phyloP scores from a whole-genome alignment of 2,888 invertebrate species.

The Petrolisthes manimaculis region DNA sequence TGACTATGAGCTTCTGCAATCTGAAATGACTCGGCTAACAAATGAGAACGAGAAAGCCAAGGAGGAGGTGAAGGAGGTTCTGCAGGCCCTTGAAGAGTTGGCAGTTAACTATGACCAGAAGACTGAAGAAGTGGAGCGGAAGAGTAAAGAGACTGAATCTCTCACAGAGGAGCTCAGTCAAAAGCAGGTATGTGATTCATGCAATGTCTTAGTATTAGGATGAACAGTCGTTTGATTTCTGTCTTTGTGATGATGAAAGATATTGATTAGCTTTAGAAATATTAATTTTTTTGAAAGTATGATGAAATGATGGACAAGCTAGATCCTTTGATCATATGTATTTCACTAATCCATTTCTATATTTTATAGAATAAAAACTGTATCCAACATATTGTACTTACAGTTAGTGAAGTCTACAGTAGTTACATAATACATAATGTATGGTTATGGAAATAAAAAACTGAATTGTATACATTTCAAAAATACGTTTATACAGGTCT shows the following conservation, averaged over 20 bases:
- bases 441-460: background rate
- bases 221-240: too few species aligned
- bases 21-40: conserved; percentile 95
- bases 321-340: too few species aligned
- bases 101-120: conserved; percentile 99
- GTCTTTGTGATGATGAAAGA: too few species aligned
- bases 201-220: too few species aligned
- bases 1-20: conserved; percentile 94
- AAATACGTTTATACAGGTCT: background rate
- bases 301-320: too few species aligned
- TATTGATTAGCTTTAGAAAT: too few species aligned
- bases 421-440: background rate
- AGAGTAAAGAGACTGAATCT: conserved; percentile 94
- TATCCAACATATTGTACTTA: background rate
- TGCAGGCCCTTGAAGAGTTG: conserved; percentile 97
- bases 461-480: conserved; percentile 34
- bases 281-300: too few species aligned
- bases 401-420: background rate
- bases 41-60: conserved; percentile 98
- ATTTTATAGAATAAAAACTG: too few species aligned
- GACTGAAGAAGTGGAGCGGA: conserved; percentile 95
- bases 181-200: conserved; percentile 76
- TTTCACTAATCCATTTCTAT: too few species aligned
- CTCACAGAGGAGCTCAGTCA: conserved; percentile 90
- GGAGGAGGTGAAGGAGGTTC: conserved; percentile 96